These are phyloP conservation scores for Cheilosia pagana DNA, from an alignment of 2,888 invertebrate genomes.

Conservation along the genomic window DNA sequence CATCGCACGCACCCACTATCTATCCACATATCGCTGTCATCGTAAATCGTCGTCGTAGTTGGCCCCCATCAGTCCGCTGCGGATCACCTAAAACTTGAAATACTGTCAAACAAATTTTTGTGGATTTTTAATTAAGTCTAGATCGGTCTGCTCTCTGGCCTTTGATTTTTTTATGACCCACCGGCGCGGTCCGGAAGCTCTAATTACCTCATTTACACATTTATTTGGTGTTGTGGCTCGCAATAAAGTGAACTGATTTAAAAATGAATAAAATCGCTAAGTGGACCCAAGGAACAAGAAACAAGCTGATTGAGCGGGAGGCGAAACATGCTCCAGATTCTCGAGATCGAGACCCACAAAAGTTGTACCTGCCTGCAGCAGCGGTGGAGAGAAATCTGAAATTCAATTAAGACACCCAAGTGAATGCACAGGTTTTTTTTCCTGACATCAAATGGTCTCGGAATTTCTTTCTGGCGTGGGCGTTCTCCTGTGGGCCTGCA, in stretches of 20 bases:
- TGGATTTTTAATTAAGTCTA: conserved; percentile 62
- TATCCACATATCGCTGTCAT: conserved; percentile 26
- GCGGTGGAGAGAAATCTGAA: conserved; percentile 24
- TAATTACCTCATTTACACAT: conserved; percentile 82
- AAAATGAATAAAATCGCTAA: conserved; percentile 33
- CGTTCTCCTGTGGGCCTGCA: conserved; percentile 50
- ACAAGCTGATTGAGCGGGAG: conserved; percentile 22
- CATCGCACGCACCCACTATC: conserved; percentile 20
- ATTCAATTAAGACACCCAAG: conserved; percentile 65
- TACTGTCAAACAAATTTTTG: conserved; percentile 19
- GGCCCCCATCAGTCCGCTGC: conserved; percentile 29
- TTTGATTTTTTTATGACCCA: conserved; percentile 52
- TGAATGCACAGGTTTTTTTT: conserved; percentile 31
- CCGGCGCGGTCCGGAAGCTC: conserved; percentile 79
- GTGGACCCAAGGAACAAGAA: conserved; percentile 12
- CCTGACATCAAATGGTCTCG: conserved; percentile 39
- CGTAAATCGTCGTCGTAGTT: conserved; percentile 48
- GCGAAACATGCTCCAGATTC: conserved; percentile 46
- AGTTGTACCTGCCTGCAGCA: not conserved
- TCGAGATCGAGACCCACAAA: not conserved
- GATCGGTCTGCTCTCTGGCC: not conserved
- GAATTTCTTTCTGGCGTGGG: conserved; percentile 49
- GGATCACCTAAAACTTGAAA: conserved; percentile 38
- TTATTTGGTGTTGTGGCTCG: conserved; percentile 75
- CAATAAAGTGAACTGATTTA: conserved; percentile 66